Evolutionary conservation across 2,888 invertebrate genomes (phyloP).

Genomic region (Troglohyphantes excavatus): DNA sequence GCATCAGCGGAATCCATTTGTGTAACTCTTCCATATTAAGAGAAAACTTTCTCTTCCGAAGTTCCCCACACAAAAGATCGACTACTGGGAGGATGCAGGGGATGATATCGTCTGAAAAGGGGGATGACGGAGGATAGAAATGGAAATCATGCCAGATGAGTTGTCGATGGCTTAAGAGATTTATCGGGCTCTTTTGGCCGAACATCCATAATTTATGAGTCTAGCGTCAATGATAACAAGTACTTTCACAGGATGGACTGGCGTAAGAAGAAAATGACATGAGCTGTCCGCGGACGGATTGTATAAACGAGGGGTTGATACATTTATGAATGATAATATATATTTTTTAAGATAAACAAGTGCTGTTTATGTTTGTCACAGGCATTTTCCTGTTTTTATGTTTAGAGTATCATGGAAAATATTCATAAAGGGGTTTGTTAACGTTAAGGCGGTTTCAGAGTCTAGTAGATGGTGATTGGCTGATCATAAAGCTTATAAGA

Average conservation of each 20-base stretch:
- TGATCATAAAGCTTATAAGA: no score
- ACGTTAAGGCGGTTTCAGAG: no score
- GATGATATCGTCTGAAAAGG: constrained; percentile 10
- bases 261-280: constrained; percentile 11
- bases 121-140: constrained; percentile 31
- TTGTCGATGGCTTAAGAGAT: constrained; percentile 71
- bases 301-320: background rate
- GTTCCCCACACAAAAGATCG: background rate
- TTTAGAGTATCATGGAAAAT: no score
- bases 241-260: constrained; percentile 19
- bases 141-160: constrained; percentile 69
- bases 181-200: constrained; percentile 54
- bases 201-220: constrained; percentile 74
- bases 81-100: background rate
- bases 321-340: background rate
- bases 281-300: background rate
- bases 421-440: no score
- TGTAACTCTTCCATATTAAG: background rate
- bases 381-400: no score
- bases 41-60: background rate
- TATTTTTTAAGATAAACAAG: background rate
- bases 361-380: no score
- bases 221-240: constrained; percentile 37
- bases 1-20: background rate
- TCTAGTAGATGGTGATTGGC: no score